Evolutionary conservation across 2,113 vertebrate species (phyloP), one percentile per base, ranked within the genome.

Genomic region (Illadopsis cleaveri): DNA sequence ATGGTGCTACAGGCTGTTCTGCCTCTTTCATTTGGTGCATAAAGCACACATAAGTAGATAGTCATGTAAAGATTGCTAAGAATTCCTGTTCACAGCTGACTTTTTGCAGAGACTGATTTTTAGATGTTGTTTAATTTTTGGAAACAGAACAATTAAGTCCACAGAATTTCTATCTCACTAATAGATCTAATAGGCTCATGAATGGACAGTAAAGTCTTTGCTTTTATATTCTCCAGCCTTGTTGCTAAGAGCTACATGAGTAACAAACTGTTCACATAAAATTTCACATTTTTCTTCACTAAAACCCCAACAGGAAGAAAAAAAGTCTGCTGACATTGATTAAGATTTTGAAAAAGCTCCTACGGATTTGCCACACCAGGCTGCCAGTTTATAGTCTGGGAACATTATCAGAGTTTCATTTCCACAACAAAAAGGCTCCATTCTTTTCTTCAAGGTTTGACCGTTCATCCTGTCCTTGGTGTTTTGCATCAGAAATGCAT

Each of bases 371-470:
- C 88, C 82, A 77, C 54, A 33, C 81, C 79, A 97, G 72, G 75
- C 69, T 93, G 88, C 72, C 94, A 86, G 80, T 96, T 97, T 97
- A 83, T 86, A 94, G 75, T 89, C 95, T 95, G 84, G 85, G 92
- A 96, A 97, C 85, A 94, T 87, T 83, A 92, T 96, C 62, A 25
- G 57, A 85, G 89, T 92, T 95, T 98, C 82, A 95, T 96, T 97
- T 97, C 90, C 86, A 96, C 82, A 94, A 93, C 68, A 96, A 94
- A 96, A 95, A 66, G 33, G n/a, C 47, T 61, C 35, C 71, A 82
- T 94, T 96, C 82, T 92, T 95, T 96, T 93, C 82, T 75, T 82
- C 82, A 47, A 86, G 68, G 73, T 96, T 95, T 94, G 79, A 83
- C 90, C 68, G 3, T 96, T 97, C 95, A 90, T 89, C 89, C 86